phyloP scores from a whole-genome alignment of 2,888 invertebrate species.

The Beris chalybata region DNA sequence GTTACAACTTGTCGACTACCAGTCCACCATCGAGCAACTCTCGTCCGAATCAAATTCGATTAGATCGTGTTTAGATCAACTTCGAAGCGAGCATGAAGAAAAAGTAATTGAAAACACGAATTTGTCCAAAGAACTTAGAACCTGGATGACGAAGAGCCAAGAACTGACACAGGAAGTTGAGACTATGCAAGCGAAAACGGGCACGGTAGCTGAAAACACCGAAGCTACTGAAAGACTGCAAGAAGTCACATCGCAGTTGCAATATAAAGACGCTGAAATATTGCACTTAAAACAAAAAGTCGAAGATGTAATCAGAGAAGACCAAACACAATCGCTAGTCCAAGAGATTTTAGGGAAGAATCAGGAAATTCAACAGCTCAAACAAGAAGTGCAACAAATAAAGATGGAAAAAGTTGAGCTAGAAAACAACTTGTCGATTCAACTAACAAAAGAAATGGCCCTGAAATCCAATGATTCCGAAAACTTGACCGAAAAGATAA shows the following conservation, averaged over 20 bases:
- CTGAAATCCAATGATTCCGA: slow-evolving; percentile 29
- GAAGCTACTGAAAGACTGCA: slow-evolving; percentile 35
- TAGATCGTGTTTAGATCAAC: slow-evolving; percentile 35
- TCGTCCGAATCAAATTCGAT: slow-evolving; percentile 39
- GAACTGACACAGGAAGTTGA: slow-evolving; percentile 38
- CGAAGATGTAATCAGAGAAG: slow-evolving; percentile 56
- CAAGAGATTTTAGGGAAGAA: slow-evolving; percentile 53
- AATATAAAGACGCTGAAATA: slow-evolving; percentile 52
- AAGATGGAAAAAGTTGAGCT: slow-evolving; percentile 55
- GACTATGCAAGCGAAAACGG: slow-evolving; percentile 36
- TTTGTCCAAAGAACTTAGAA: slow-evolving; percentile 41
- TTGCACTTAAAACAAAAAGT: slow-evolving; percentile 52
- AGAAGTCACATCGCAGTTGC: slow-evolving; percentile 43
- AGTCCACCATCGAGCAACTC: slow-evolving; percentile 35
- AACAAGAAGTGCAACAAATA: slow-evolving; percentile 55
- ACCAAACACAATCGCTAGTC: slow-evolving; percentile 53
- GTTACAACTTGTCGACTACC: slow-evolving; percentile 43
- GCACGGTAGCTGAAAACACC: slow-evolving; percentile 12
- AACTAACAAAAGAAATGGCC: slow-evolving; percentile 45
- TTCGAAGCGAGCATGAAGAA: slow-evolving; percentile 36
- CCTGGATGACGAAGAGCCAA: slow-evolving; percentile 36
- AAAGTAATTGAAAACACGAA: slow-evolving; percentile 42
- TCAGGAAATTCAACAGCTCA: slow-evolving; percentile 55
- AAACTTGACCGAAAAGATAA: slow-evolving; percentile 33
- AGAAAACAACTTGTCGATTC: slow-evolving; percentile 50